These are phyloP conservation scores for Glomeris marginata DNA, from an alignment of 2,888 invertebrate genomes.

Conservation along the genomic window DNA sequence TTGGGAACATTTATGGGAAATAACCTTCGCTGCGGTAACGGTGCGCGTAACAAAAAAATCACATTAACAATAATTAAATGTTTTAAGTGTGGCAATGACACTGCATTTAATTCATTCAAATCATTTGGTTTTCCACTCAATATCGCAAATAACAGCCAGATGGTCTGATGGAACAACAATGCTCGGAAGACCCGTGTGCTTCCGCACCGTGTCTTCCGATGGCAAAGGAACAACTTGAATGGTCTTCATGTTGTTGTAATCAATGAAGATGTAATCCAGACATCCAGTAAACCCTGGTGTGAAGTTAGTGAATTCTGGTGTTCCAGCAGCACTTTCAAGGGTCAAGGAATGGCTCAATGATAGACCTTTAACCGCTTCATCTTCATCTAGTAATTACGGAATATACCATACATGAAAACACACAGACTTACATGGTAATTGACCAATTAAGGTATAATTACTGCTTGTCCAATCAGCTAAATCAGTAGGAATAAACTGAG, in stretches of 20 bases:
- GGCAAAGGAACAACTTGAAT: conserved; percentile 66
- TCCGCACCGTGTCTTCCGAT: conserved; percentile 53
- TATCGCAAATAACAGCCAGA: conserved; percentile 69
- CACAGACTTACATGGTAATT: conserved; percentile 49
- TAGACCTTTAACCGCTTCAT: conserved; percentile 47
- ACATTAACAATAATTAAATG: background rate
- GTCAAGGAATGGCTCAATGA: conserved; percentile 46
- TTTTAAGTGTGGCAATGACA: background rate
- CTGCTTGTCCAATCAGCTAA: conserved; percentile 63
- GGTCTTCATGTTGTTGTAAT: conserved; percentile 45
- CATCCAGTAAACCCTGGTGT: conserved; percentile 67
- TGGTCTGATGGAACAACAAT: conserved; percentile 88
- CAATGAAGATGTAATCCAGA: conserved; percentile 82
- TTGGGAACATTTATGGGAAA: no score
- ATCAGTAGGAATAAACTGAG: conserved; percentile 45
- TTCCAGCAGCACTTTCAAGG: conserved; percentile 66
- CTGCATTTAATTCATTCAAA: background rate
- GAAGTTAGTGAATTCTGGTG: conserved; percentile 68
- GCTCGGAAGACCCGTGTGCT: conserved; percentile 69
- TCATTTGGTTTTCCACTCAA: conserved; percentile 36
- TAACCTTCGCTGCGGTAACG: no score
- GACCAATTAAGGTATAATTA: conserved; percentile 43
- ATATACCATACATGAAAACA: conserved; percentile 57
- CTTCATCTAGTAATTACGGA: conserved; percentile 43
- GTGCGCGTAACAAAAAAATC: background rate